Base-by-base conservation (phyloP, 2,113 vertebrate species). In the Calypte anna region DNA sequence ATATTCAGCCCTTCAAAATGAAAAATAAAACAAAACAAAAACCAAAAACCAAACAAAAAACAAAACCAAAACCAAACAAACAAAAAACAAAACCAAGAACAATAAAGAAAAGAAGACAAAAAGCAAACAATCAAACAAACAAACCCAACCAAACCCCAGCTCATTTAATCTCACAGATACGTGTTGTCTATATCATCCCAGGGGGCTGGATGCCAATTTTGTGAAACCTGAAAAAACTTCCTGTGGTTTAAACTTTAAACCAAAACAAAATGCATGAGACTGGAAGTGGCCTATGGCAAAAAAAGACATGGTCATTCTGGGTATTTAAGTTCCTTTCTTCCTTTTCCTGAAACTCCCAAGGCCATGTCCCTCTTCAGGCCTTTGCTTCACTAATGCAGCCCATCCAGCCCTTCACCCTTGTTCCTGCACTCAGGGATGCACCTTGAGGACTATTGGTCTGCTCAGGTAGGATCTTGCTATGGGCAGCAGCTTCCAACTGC, bases 141-240 rank as follows among this genome's bases (percentile, higher is more conserved):
- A 38, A 38, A 38, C 8, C 36, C 36, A 38, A 38, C 36, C 36
- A 38, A 48, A 46, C 12, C 4, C 9, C 61, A 59, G 16, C 30
- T 44, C 4, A 22, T 40, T 86, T 74, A 1, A 16, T 44, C 54
- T 22, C 53, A 36, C 3, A 55, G 43, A 43, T 57, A 53, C 5
- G 38, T 69, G 6, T 75, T 53, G 44, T 46, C 67, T 79, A 12
- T 13, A 46, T 72, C 43, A 64, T 30, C 31, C 18, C 40, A 36
- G 9, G 40, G 40, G 40, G 40, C 40, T 40, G 40, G 31, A 43
- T 77, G 23, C 6, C 83, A 59, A 54, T 31, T 62, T 40, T 59
- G 28, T 36, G 12, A 69, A 61, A 67, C n/a, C 15, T 33, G 23
- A 50, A n/a, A 0, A 0, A 1, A 5, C 23, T 75, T 82, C 23